Percentiles rank a stretch among this genome's conserved stretches.
Conservation (phyloP, 2,888 invertebrate genomes). For the Adineta ricciae region DNA sequence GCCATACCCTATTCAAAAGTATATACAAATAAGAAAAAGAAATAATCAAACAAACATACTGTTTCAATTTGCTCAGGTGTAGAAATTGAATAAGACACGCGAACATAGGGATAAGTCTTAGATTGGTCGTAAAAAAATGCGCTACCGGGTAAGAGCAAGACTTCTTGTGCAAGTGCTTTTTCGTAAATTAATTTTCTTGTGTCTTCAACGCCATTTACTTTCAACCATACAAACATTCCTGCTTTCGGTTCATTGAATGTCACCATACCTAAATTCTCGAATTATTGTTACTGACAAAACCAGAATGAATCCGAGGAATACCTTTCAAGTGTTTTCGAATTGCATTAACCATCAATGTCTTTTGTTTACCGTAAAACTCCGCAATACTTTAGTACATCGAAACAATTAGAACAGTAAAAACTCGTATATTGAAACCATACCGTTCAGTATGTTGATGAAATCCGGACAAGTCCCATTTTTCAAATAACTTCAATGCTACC, state of each 20-base stretch:
- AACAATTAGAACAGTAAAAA: no score
- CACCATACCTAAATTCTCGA: conserved; percentile 53
- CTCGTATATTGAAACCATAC: neutral
- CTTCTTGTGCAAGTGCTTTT: conserved; percentile 60
- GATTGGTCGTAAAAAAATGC: conserved; percentile 61
- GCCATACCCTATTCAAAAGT: neutral
- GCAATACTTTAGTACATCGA: conserved; percentile 50
- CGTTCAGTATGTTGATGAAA: conserved; percentile 56
- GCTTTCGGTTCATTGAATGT: conserved; percentile 62
- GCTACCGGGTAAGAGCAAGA: conserved; percentile 63
- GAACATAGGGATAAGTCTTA: conserved; percentile 60
- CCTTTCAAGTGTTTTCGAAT: conserved; percentile 58
- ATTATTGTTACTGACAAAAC: no score
- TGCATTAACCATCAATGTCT: conserved; percentile 58
- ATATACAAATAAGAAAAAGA: neutral
- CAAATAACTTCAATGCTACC: conserved; percentile 55
- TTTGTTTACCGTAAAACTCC: conserved; percentile 58
- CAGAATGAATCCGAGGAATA: no score
- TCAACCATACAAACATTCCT: conserved; percentile 70
- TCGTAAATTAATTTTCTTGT: conserved; percentile 65
- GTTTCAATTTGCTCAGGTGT: conserved; percentile 59
- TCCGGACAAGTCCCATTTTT: conserved; percentile 57
- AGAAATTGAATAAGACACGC: conserved; percentile 64
- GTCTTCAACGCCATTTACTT: conserved; percentile 60
- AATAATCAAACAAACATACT: conserved; percentile 42